Base-by-base conservation (phyloP, 2,113 vertebrate species). In the Sander vitreus region DNA sequence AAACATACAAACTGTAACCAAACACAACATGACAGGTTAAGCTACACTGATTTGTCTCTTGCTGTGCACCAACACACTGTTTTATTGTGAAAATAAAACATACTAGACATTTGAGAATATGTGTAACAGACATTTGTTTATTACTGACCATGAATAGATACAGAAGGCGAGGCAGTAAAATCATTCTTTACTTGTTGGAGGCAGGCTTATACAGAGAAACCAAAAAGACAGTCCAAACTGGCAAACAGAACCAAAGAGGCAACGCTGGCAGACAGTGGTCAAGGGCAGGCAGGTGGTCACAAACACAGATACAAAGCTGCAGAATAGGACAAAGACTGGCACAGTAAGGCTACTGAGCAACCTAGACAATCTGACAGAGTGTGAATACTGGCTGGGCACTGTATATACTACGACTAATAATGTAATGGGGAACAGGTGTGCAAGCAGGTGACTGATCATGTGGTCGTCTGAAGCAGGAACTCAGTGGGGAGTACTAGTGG, bases 221-320 rank as follows among this genome's bases (percentile, higher is more conserved):
- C 48, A 45, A 36, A 60, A 48, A 55, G 39, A 18, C 51, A 55
- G 68, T 60, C 16, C 43, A 67, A 74, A 58, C 60, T 81, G 72
- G 66, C 59, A 78, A 54, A 67, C 16, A 54, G 30, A 79, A 73
- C n/a, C 25, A 71, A 62, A 50, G 45, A 25, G 45, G 45, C 51
- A 65, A 19, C 9, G 30, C 55, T 80, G 53, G 55, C 76, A 79
- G 66, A 83, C 0, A 1, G 18, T 73, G 55, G 48, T 77, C 36
- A 39, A 27, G 63, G 30, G 39, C 47, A 36, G 60, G 62, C 76
- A 77, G 48, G 69, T 74, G 72, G 60, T 78, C 75, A 75, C 45
- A 73, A 70, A 78, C 15, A 6, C 66, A 58, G 36, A 63, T 27
- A 27, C 39, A 64, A 33, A 65, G 25, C 58, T 23, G 47, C 51